Evolutionary conservation across 2,888 invertebrate genomes (phyloP).

Genomic region (Parasteatoda lunata): DNA sequence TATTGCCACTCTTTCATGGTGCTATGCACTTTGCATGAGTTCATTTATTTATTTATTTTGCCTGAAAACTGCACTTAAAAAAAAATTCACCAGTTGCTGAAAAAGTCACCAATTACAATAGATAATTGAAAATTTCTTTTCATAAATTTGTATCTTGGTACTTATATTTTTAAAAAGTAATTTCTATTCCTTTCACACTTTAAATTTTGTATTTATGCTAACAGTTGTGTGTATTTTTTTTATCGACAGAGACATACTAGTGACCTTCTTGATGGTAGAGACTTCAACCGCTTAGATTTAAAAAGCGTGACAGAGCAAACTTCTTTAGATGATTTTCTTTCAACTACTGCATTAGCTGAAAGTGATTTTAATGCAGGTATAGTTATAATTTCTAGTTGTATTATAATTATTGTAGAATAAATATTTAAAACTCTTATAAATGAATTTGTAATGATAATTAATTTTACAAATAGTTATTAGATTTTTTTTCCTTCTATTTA

Average conservation of each 20-base stretch:
- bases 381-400: too few species aligned
- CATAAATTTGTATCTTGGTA: neutral
- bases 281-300: conserved; percentile 91
- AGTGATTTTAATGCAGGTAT: conserved; percentile 85
- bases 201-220: neutral
- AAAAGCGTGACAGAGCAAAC: conserved; percentile 96
- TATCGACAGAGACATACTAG: conserved; percentile 75
- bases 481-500: neutral
- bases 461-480: neutral
- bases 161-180: neutral
- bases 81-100: too few species aligned
- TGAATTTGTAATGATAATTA: neutral
- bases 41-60: too few species aligned
- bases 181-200: neutral
- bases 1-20: too few species aligned
- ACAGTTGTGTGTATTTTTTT: neutral
- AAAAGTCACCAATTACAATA: too few species aligned
- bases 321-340: conserved; percentile 96
- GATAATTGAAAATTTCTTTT: too few species aligned
- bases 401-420: too few species aligned
- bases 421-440: neutral
- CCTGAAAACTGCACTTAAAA: too few species aligned
- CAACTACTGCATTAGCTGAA: conserved; percentile 94
- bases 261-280: conserved; percentile 91
- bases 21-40: too few species aligned